phyloP scores from a whole-genome alignment of 2,797 vertebrate species.

The Sebastes steindachneri region DNA sequence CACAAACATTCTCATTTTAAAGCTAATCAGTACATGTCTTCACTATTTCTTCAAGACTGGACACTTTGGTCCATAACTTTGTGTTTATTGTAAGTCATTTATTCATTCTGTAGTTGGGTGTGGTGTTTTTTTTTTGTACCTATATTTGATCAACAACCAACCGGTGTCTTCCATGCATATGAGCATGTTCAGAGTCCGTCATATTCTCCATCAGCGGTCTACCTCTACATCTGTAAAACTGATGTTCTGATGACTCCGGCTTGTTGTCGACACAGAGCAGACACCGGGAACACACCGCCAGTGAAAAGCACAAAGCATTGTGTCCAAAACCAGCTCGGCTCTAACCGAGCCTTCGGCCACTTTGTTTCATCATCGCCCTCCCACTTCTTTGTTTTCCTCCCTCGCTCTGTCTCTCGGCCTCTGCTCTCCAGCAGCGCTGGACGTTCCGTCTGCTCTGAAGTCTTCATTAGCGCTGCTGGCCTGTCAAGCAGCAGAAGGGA shows the following conservation, averaged over 20 bases:
- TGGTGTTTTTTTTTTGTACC: neutral
- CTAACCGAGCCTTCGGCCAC: conserved; percentile 19
- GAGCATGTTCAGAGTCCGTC: neutral
- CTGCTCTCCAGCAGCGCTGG: conserved; percentile 52
- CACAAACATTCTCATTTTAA: too few relatives aligned
- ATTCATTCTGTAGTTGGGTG: neutral
- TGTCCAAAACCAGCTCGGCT: conserved; percentile 21
- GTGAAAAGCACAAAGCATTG: conserved; percentile 27
- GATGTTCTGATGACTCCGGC: neutral
- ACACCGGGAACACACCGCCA: neutral
- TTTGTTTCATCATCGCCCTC: conserved; percentile 48
- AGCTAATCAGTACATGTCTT: neutral
- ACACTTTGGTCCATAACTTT: neutral
- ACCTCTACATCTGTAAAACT: neutral
- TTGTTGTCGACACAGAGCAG: neutral
- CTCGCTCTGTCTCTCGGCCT: conserved; percentile 17
- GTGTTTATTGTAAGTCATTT: too few relatives aligned
- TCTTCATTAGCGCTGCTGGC: conserved; percentile 64
- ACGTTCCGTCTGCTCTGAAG: conserved; percentile 61
- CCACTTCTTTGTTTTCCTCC: conserved; percentile 35
- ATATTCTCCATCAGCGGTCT: neutral
- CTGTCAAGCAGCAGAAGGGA: conserved; percentile 49
- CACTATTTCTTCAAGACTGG: neutral
- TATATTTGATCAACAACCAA: neutral
- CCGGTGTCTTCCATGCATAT: neutral